These are phyloP conservation scores for Drosophila paracracens DNA, from an alignment of 2,888 invertebrate genomes.

Conservation along the genomic window DNA sequence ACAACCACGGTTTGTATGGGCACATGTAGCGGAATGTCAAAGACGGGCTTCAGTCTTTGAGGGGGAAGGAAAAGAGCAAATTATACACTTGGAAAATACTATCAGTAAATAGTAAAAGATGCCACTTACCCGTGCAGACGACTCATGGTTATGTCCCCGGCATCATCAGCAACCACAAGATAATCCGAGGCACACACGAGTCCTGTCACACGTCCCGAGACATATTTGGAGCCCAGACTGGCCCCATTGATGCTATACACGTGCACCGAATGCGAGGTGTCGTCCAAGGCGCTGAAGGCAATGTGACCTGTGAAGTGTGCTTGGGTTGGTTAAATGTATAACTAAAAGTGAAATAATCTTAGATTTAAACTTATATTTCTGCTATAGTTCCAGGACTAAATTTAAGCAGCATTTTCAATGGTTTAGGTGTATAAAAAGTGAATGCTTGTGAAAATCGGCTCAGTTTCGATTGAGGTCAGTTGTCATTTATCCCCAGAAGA, in stretches of 20 bases:
- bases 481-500: not conserved
- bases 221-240: constrained; percentile 86
- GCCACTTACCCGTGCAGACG: constrained; percentile 85
- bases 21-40: constrained; percentile 86
- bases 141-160: constrained; percentile 86
- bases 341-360: not conserved
- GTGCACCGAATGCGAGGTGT: constrained; percentile 86
- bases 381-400: not conserved
- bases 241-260: constrained; percentile 86
- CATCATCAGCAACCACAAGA: constrained; percentile 86
- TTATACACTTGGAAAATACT: not conserved
- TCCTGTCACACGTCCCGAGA: constrained; percentile 86
- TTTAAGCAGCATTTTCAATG: not conserved
- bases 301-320: constrained; percentile 85
- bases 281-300: constrained; percentile 86
- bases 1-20: constrained; percentile 86
- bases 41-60: constrained; percentile 85
- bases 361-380: not conserved
- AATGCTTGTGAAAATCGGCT: not conserved
- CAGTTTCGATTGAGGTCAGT: not conserved
- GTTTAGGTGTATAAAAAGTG: not conserved
- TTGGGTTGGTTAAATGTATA: not conserved
- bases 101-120: not conserved
- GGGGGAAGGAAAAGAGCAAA: not conserved
- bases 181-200: constrained; percentile 85